Evolutionary conservation across 2,888 invertebrate species (phyloP).

Genomic region (Dynastes grantii): DNA sequence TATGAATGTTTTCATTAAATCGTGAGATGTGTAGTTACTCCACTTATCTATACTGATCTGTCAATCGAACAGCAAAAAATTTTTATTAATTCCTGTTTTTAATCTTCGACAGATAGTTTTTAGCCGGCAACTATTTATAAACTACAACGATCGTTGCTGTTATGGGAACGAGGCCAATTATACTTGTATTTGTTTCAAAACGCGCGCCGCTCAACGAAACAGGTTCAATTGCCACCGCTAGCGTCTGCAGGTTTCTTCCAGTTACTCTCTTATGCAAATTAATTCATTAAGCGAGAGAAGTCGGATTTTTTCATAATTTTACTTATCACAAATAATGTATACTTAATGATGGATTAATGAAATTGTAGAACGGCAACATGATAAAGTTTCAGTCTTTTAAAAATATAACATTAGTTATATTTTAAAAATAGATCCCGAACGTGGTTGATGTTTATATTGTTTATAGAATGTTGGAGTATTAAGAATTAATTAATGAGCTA

Average conservation of each 20-base stretch:
- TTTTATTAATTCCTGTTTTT: constrained; percentile 1
- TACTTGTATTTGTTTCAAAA: constrained; percentile 25
- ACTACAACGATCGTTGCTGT: constrained; percentile 20
- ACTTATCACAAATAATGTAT: background rate
- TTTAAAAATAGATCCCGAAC: too few relatives aligned
- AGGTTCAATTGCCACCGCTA: constrained; percentile 35
- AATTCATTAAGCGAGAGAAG: constrained; percentile 45
- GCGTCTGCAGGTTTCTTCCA: background rate
- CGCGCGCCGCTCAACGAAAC: constrained; percentile 26
- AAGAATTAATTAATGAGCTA: too few relatives aligned
- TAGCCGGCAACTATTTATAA: background rate
- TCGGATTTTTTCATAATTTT: background rate
- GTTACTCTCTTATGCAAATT: constrained; percentile 50
- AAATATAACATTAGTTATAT: too few relatives aligned
- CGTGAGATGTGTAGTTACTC: background rate
- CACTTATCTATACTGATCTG: background rate
- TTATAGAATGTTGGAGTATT: too few relatives aligned
- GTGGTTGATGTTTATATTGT: too few relatives aligned
- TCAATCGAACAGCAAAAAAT: background rate
- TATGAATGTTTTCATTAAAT: background rate
- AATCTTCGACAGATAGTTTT: constrained; percentile 15
- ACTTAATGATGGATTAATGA: background rate
- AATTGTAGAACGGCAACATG: background rate
- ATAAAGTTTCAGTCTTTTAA: too few relatives aligned
- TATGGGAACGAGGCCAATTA: constrained; percentile 60